Base-by-base conservation (phyloP, 2,888 invertebrate species). In the Thalpophila matura region DNA sequence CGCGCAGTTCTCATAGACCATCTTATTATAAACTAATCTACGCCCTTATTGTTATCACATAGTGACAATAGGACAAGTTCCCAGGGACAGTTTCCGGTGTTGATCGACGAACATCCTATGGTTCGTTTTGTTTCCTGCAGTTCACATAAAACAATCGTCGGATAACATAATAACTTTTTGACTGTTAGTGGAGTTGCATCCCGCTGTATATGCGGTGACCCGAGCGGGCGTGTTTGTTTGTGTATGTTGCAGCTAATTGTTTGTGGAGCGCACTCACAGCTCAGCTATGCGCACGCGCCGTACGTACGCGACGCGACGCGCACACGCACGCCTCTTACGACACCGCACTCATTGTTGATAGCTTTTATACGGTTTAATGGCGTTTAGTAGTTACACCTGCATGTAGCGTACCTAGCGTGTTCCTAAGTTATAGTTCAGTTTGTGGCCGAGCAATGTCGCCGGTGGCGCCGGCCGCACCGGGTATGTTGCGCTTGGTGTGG, bases 241-340 rank as follows among this genome's bases (percentile, higher is more conserved):
- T 82, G 72, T 76, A 77, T 76, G 71, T 57, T 73, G 43, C 45
- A 55, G 43, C 47, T 43, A 29, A 60, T 73, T 68, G 74, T 72
- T 66, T 62, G 45, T 29, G 66, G 37, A 45, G 76, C 49, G 73
- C 71, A 82, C 75, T 81, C 79, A 84, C 72, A 55, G 38, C 20
- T 46, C 47, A 78, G 77, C 51, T 72, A 84, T 84, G 84, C 77
- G 81, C 83, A 73, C 60, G 83, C 83, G 80, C 73, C 16, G 5
- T 4, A 2, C 43, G 20, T 40, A 22, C 22, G 22, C 29, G 16
- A 59, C 24, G 12, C 33, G 16, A 12, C 26, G 20, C 14, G 49
- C 16, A 12, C 12, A 50, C 61, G 16, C 24, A 18, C 42, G n/a
- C n/a, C 14, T 27, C 31, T 27, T 33, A 40, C 20, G 16, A 12